Evolutionary conservation across 2,113 vertebrate species (phyloP), one percentile per base, ranked within the genome.

Genomic region (Notiomystis cincta): DNA sequence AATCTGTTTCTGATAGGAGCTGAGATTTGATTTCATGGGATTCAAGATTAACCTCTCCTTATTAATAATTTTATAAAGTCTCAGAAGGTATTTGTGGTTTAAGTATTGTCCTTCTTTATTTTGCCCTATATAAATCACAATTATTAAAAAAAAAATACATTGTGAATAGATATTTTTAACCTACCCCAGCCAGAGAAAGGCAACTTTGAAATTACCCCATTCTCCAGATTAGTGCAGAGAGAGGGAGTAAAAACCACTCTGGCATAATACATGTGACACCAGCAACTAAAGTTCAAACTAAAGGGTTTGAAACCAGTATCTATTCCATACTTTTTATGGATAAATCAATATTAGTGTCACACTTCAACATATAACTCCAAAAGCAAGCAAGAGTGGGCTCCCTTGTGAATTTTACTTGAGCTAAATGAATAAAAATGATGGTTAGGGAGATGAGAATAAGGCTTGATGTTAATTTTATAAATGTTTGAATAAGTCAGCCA

Each of bases 91-190:
- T 72, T 72, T 50, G 53, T 37, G 13, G 44, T 6, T 47, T 51
- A 44, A 38, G 7, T 23, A 20, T 47, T 48, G 24, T 72, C 15
- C 11, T 70, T 16, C 42, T 58, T 82, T 44, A 37, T 77, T 88
- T 80, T 38, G 11, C 28, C 15, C 35, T 40, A 5, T 19, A 15
- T 13, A 82, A 67, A 71, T 33, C 35, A 45, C 7, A 70, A 3
- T 61, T 20, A 18, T 1, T 3, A 8, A 7, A 1, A 47, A 47
- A 76, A 60, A 50, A 51, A 13, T 1, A 18, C 2, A 23, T 18
- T 50, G 2, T 42, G 3, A 31, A 22, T 12, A 42, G 56, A 25
- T 42, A 23, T 7, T 3, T 48, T 64, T 51, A 42, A 50, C 44
- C 90, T 42, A 58, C 3, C 23, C 28, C 28, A 65, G 9, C 25